These are phyloP conservation scores for Synanthedon vespiformis DNA, from an alignment of 2,888 invertebrate genomes.

Conservation along the genomic window DNA sequence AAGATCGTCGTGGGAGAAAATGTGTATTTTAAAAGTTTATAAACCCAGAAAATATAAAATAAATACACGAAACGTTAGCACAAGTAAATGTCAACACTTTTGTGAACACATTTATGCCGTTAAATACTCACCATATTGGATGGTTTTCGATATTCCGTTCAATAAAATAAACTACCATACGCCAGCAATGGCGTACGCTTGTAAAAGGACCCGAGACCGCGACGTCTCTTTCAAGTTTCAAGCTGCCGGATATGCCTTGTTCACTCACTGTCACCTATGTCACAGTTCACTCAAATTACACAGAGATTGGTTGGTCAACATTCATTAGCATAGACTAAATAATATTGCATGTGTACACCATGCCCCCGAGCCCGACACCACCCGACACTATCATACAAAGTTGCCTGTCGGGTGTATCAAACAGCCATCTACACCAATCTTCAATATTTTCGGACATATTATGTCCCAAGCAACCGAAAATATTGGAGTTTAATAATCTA, in stretches of 20 bases:
- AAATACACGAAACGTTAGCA: constrained; percentile 29
- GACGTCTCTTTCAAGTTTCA: not conserved
- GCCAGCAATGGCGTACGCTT: constrained; percentile 91
- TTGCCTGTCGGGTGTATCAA: no score
- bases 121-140: constrained; percentile 82
- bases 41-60: constrained; percentile 36
- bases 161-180: constrained; percentile 80
- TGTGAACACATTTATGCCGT: constrained; percentile 29
- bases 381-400: no score
- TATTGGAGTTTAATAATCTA: no score
- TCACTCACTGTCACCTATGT: not conserved
- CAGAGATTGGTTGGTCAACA: not conserved
- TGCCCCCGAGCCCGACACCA: no score
- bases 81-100: constrained; percentile 32
- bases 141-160: constrained; percentile 82
- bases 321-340: not conserved
- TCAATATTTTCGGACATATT: no score
- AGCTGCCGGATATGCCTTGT: not conserved
- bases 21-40: constrained; percentile 18
- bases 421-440: no score
- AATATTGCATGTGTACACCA: no score
- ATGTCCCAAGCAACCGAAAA: no score
- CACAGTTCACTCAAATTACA: not conserved
- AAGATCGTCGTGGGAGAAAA: constrained; percentile 28
- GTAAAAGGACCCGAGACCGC: constrained; percentile 75